Base-by-base conservation (phyloP, 2,797 vertebrate species). In the Merluccius polli region DNA sequence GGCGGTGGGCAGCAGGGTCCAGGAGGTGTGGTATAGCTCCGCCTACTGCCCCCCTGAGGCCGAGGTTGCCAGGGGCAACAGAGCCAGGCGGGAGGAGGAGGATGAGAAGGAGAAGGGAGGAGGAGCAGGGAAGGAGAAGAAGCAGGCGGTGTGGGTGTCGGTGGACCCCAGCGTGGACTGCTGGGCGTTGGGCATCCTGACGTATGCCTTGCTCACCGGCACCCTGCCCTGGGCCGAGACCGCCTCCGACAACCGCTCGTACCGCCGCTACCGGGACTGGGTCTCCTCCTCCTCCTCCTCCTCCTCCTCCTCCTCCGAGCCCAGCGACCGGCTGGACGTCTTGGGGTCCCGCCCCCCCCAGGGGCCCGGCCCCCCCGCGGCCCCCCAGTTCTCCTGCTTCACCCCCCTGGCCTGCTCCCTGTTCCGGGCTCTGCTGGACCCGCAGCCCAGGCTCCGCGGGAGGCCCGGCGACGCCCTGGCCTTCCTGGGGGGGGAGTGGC, bases 161-260 rank as follows among this genome's bases (percentile, higher is more conserved):
- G 96, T 97, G 0, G 95, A 97, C 75, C 83, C 94, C 2, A 93
- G 95, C 79, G 89, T 95, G 36, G 97, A 98, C 0, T 95, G 94
- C 81, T 98, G 97, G 97, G 96, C 96, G 0, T 91, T 98, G 0
- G 97, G 97, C 0, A 94, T 98, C 75, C 87, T 98, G 78, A 93
- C 96, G 4, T 98, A 97, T 74, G 95, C 95, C 83, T 91, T 97
- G 76, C 92, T 98, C 77, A 98, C 95, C 0, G 97, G 97, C 70
- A 94, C 93, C 72, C 95, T 96, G 76, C 97, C 97, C 24, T 98
- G 96, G 97, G 93, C 95, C 21, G 94, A 95, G 84, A 97, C 94
- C 0, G 70, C 93, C 82, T 88, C 87, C 0, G 80, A 93, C 1
- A 95, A 97, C 88, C 84, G 82, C 48, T 94, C 96, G 68, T 98